Base-by-base conservation (phyloP, 2,888 invertebrate genomes). In the Punctoribates punctum region DNA sequence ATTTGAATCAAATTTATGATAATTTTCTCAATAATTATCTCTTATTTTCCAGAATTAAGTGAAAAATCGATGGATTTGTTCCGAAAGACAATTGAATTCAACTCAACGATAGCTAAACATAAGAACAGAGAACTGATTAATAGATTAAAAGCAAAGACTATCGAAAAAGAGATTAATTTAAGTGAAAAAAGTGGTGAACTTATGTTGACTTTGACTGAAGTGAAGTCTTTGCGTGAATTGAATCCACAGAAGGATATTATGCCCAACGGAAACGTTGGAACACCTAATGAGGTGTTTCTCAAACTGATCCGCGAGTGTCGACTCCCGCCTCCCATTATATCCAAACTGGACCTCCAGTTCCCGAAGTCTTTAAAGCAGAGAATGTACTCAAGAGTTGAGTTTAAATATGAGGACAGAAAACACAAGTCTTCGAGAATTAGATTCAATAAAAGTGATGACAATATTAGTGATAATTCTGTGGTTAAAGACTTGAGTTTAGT, bases 181-280 rank as follows among this genome's bases (percentile, higher is more conserved):
- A 54, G 11, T 11, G 54, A 54, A 23, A 54, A n/a, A 5, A 54
- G 20, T 23, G 25, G 1, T 51, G 79, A 83, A 73, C 82, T 82
- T 77, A 75, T 77, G 4, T 82, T 84, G 75, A 82, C 82, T 9
- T 70, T 79, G 70, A 75, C 77, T 38, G 83, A 84, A 78, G 79
- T 84, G 11, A 51, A 80, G n/a, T 57, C 65, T 29, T 76, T 82
- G 25, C 77, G 82, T 25, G 84, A 85, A 79, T 79, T 85, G 76
- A 80, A 81, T 38, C 84, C 84, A 13, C 84, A 84, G 0, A 29
- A 81, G 67, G 67, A 67, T 67, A 78, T 85, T 3, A 85, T 87
- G 85, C 86, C 86, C 5, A 81, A 85, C 77, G 88, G 88, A 34
- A 88, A 88, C 82, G 86, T 88, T 54, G 88, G 88, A 6, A 87